phyloP scores from a whole-genome alignment of 2,113 vertebrate genomes.

The Aphyosemion australe region DNA sequence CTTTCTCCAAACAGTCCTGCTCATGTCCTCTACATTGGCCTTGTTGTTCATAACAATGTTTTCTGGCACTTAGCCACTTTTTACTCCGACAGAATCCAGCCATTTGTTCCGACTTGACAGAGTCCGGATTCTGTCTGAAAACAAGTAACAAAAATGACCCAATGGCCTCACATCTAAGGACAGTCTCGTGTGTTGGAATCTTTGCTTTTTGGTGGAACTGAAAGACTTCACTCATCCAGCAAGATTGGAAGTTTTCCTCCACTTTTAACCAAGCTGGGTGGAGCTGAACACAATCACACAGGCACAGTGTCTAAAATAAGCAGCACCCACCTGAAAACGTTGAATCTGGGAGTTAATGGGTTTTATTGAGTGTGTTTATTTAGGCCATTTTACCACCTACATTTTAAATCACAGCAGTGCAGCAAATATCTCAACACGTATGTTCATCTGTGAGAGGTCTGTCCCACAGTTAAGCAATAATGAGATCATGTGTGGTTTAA shows the following conservation, averaged over 20 bases:
- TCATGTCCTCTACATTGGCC: constrained; percentile 26
- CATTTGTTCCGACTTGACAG: constrained; percentile 69
- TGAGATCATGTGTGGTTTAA: no score
- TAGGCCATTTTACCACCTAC: not conserved
- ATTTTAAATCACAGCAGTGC: no score
- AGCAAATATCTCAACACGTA: no score
- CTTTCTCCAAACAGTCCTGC: constrained; percentile 13
- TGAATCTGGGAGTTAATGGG: constrained; percentile 14
- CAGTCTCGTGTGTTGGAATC: constrained; percentile 57
- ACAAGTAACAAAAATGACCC: constrained; percentile 31
- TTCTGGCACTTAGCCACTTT: constrained; percentile 44
- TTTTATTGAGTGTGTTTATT: not conserved
- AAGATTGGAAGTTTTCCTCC: constrained; percentile 45
- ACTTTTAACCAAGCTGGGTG: constrained; percentile 37
- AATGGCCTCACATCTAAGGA: constrained; percentile 34
- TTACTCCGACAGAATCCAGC: constrained; percentile 46
- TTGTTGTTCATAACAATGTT: constrained; percentile 58
- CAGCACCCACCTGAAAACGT: constrained; percentile 4
- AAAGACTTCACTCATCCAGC: constrained; percentile 65
- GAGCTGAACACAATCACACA: constrained; percentile 28
- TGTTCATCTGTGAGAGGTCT: no score
- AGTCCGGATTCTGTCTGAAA: constrained; percentile 54
- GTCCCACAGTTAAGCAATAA: no score
- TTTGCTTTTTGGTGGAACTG: constrained; percentile 28
- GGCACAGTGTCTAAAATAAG: constrained; percentile 27